Conservation (phyloP, 2,113 vertebrate genomes). For the Erythrocercus mccallii region DNA sequence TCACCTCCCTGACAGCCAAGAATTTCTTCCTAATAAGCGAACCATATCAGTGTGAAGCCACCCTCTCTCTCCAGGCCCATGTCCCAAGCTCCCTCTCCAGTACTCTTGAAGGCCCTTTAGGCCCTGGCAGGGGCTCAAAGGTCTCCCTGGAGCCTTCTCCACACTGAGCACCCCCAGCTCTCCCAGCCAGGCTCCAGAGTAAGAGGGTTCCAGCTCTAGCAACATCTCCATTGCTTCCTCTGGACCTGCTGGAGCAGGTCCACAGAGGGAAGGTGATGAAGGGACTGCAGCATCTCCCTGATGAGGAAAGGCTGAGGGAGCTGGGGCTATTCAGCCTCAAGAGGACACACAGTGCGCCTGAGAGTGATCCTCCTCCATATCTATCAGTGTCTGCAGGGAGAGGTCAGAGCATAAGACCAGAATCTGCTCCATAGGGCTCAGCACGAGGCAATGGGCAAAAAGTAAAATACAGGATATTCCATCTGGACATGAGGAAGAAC, state of each 20-base stretch:
- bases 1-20: neutral
- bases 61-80: neutral
- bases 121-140: neutral
- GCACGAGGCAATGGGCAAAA: neutral
- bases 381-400: neutral
- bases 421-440: neutral
- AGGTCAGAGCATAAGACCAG: neutral
- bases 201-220: neutral
- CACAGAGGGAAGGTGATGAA: neutral
- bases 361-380: neutral
- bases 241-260: rapidly evolving
- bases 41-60: neutral
- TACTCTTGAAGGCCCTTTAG: neutral
- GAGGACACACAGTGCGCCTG: neutral
- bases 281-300: neutral
- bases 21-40: neutral
- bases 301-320: neutral
- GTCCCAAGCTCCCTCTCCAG: neutral
- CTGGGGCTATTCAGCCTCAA: neutral
- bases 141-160: neutral
- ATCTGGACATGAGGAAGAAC: neutral
- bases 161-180: neutral
- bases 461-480: neutral
- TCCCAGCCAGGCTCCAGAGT: neutral
- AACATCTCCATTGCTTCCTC: neutral